Evolutionary conservation across 2,113 vertebrate genomes (phyloP).

Genomic region (Eonycteris spelaea): DNA sequence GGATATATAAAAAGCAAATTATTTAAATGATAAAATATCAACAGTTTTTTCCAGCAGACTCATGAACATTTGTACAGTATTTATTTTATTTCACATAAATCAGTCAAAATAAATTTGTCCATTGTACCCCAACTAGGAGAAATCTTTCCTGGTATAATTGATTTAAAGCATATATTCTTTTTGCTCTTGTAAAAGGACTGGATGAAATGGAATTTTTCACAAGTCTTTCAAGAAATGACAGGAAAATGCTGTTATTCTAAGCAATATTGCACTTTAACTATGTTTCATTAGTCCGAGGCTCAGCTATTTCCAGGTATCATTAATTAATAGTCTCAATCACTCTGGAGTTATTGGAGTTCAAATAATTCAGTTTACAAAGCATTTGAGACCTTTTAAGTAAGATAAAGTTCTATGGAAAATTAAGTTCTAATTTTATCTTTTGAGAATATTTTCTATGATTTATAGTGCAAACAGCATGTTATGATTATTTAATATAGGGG

Average conservation of each 20-base stretch:
- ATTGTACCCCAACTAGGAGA: background rate
- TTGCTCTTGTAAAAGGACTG: background rate
- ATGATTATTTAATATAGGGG: background rate
- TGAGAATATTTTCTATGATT: background rate
- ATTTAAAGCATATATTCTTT: background rate
- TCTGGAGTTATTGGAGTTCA: background rate
- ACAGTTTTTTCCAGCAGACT: background rate
- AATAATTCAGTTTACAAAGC: background rate
- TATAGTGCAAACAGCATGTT: background rate
- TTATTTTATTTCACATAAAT: background rate
- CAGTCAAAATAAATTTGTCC: background rate
- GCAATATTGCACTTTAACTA: background rate
- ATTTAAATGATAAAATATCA: conserved; percentile 20
- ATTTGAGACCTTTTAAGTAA: background rate
- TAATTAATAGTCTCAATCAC: background rate
- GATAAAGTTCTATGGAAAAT: background rate
- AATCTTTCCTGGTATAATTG: background rate
- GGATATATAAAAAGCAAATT: background rate
- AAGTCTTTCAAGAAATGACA: background rate
- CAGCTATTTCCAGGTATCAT: background rate
- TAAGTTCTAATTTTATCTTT: background rate
- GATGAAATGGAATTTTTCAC: background rate
- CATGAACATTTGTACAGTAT: background rate
- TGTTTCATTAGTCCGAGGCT: background rate
- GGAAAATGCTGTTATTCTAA: background rate